A percentile compares a stretch with the other conserved stretches of the same genome.
These are phyloP conservation scores for Zoanthus solanderi DNA, from an alignment of 92 coral and sea anemone genomes.

Conservation along the genomic window DNA sequence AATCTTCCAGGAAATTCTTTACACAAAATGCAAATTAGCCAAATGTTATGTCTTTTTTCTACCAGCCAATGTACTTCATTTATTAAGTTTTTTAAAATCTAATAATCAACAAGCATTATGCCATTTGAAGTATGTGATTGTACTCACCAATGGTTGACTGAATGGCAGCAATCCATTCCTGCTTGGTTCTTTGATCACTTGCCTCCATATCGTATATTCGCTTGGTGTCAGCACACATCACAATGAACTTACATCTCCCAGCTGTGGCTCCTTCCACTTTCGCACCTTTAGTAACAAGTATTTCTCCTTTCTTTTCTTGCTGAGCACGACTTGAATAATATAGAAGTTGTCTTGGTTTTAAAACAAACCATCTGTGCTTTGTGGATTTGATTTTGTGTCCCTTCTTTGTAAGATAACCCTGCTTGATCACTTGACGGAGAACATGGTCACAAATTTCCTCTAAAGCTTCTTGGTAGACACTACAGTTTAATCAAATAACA, in stretches of 20 bases:
- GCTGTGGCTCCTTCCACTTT: constrained; percentile 74
- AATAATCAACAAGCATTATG: neutral
- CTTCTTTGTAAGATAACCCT: constrained; percentile 91
- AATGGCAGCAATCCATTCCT: constrained; percentile 91
- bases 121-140: neutral
- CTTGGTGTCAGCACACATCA: constrained; percentile 79
- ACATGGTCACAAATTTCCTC: constrained; percentile 88
- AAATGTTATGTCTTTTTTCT: too few relatives aligned
- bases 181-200: constrained; percentile 87
- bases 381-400: constrained; percentile 89
- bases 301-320: constrained; percentile 87
- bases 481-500: neutral
- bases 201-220: constrained; percentile 84
- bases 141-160: constrained; percentile 89
- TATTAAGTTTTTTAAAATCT: too few relatives aligned
- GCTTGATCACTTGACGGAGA: constrained; percentile 78
- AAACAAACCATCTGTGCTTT: constrained; percentile 92
- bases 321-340: constrained; percentile 78
- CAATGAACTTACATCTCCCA: constrained; percentile 78
- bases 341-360: constrained; percentile 82
- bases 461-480: constrained; percentile 87
- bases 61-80: neutral
- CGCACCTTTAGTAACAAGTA: constrained; percentile 71
- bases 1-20: too few relatives aligned
- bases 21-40: too few relatives aligned